Percentiles rank a stretch among this genome's conserved stretches.
Evolutionary conservation across 2,113 vertebrate genomes (phyloP).

Genomic region (Entomyzon cyanotis): DNA sequence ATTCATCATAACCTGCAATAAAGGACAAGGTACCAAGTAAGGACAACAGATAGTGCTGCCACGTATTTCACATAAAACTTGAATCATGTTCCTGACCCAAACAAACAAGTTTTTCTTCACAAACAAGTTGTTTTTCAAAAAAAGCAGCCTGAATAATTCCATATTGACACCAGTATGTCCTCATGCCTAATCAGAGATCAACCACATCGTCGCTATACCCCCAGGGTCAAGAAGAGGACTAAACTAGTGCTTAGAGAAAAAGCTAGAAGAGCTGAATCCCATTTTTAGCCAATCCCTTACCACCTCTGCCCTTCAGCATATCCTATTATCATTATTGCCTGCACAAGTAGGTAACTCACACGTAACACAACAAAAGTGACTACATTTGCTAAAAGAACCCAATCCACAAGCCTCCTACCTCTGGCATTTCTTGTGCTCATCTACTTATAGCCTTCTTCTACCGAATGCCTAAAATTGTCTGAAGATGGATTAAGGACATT

Average conservation of each 20-base stretch:
- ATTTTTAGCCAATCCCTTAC: background rate
- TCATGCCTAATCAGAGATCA: background rate
- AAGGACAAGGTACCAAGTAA: background rate
- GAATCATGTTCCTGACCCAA: background rate
- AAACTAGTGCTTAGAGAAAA: background rate
- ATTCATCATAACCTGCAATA: constrained; percentile 90
- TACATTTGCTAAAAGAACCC: background rate
- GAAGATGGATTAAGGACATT: background rate
- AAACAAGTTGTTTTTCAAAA: background rate
- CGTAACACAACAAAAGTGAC: accelerated
- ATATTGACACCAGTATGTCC: background rate
- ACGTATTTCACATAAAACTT: background rate
- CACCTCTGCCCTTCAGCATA: background rate
- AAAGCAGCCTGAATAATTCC: background rate
- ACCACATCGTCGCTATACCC: background rate
- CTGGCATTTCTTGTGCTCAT: background rate
- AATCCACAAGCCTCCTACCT: constrained; percentile 15
- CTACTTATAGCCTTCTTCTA: constrained; percentile 59
- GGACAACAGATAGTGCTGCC: background rate
- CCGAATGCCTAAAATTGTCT: constrained; percentile 37
- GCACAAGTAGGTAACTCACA: background rate
- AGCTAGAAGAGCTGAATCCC: background rate
- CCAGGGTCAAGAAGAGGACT: background rate
- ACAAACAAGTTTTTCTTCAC: background rate
- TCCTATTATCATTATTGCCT: background rate